phyloP scores from a whole-genome alignment of 2,113 vertebrate genomes.

The Myotis lucifugus region DNA sequence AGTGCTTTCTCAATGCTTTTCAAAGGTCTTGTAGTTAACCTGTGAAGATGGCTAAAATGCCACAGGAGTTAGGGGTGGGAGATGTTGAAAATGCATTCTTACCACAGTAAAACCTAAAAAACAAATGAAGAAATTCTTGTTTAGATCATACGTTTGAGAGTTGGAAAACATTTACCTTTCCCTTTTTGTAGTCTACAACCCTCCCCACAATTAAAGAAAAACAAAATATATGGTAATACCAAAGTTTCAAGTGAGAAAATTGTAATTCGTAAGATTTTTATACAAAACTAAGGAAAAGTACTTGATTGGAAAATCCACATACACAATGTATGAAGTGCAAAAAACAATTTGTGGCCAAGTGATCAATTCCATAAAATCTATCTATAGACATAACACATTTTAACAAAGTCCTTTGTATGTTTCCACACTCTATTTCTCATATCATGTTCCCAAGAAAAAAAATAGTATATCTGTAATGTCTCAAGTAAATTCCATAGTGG shows the following conservation, averaged over 20 bases:
- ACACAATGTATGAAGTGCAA: background rate
- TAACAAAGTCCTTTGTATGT: background rate
- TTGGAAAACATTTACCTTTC: background rate
- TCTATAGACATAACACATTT: background rate
- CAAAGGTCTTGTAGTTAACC: background rate
- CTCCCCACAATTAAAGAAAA: background rate
- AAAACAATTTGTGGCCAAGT: background rate
- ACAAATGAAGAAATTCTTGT: background rate
- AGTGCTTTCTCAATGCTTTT: background rate
- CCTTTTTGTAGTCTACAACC: background rate
- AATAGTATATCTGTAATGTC: background rate
- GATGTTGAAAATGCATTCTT: background rate
- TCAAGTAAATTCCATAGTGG: background rate
- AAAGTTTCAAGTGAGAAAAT: background rate
- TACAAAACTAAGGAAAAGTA: background rate
- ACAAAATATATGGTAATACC: background rate
- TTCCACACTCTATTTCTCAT: background rate
- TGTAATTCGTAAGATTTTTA: background rate
- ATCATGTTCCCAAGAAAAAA: background rate
- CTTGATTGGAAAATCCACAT: background rate
- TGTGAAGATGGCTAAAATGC: background rate
- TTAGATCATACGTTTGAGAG: background rate
- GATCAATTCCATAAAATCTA: background rate
- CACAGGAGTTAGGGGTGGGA: background rate
- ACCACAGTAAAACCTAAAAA: background rate